Evolutionary conservation across 2,888 invertebrate genomes (phyloP).

Genomic region (Rhamphomyia laevipes): DNA sequence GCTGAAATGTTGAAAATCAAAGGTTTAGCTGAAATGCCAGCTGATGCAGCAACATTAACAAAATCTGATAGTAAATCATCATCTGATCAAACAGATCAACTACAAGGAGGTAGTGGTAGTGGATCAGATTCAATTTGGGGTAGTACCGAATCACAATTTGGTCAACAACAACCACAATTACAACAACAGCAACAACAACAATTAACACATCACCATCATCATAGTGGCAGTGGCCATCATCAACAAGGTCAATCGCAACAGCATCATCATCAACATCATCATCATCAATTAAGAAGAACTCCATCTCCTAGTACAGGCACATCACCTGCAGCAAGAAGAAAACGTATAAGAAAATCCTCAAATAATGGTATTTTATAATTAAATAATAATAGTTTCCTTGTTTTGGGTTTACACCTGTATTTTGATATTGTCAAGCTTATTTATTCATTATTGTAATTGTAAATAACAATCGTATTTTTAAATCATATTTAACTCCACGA

Average conservation of each 20-base stretch:
- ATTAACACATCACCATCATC: conserved; percentile 48
- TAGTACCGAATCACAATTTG: conserved; percentile 40
- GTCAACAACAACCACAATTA: conserved; percentile 46
- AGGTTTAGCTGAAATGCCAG: conserved; percentile 77
- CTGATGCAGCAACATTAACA: conserved; percentile 59
- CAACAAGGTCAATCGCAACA: conserved; percentile 48
- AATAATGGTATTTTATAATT: conserved; percentile 39
- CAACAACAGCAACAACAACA: conserved; percentile 47
- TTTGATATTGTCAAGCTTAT: too few species aligned
- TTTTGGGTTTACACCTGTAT: too few species aligned
- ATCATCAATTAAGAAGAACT: conserved; percentile 44
- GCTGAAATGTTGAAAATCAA: conserved; percentile 81
- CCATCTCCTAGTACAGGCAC: too few species aligned
- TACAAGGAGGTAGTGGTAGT: conserved; percentile 32
- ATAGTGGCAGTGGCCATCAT: conserved; percentile 44
- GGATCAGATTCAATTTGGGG: conserved; percentile 44
- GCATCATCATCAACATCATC: conserved; percentile 49
- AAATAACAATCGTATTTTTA: too few species aligned
- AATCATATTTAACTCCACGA: too few species aligned
- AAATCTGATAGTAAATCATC: conserved; percentile 53
- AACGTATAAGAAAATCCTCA: conserved; percentile 51
- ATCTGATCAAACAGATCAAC: conserved; percentile 39
- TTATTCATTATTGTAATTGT: too few species aligned
- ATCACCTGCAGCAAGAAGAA: conserved; percentile 50
- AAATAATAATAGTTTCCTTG: neutral